Evolutionary conservation across 2,113 vertebrate genomes (phyloP).

Genomic region (Etia nguti): DNA sequence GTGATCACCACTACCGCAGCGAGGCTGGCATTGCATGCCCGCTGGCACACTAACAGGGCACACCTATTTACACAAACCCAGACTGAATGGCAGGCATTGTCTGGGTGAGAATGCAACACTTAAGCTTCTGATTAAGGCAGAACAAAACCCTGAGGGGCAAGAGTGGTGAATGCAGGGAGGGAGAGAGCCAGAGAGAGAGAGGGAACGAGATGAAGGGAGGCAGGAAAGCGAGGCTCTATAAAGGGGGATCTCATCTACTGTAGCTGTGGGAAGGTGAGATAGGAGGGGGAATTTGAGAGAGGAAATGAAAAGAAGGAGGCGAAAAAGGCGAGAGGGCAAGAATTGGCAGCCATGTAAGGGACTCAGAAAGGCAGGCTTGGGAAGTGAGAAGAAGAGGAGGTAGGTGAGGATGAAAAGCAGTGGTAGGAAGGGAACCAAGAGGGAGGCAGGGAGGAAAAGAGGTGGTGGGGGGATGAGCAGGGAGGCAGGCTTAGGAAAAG

Average conservation of each 20-base stretch:
- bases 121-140: conserved; percentile 72
- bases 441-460: not conserved
- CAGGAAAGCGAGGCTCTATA: conserved; percentile 26
- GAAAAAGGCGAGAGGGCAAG: not conserved
- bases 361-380: not conserved
- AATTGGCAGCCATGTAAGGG: conserved; percentile 14
- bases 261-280: conserved; percentile 36
- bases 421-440: not conserved
- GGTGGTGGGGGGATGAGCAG: not conserved
- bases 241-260: conserved; percentile 51
- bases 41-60: conserved; percentile 65
- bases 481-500: not conserved
- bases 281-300: not conserved
- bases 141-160: conserved; percentile 67
- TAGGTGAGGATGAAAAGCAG: conserved; percentile 1
- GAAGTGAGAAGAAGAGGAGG: not conserved
- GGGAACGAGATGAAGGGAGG: conserved; percentile 26
- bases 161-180: conserved; percentile 51
- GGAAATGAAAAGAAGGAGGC: not conserved
- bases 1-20: conserved; percentile 45
- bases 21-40: conserved; percentile 57
- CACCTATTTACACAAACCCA: conserved; percentile 69
- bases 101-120: conserved; percentile 69
- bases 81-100: conserved; percentile 68
- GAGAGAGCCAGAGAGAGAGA: conserved; percentile 14